Evolutionary conservation across 2,113 vertebrate genomes (phyloP).

Genomic region (Pampusana beccarii): DNA sequence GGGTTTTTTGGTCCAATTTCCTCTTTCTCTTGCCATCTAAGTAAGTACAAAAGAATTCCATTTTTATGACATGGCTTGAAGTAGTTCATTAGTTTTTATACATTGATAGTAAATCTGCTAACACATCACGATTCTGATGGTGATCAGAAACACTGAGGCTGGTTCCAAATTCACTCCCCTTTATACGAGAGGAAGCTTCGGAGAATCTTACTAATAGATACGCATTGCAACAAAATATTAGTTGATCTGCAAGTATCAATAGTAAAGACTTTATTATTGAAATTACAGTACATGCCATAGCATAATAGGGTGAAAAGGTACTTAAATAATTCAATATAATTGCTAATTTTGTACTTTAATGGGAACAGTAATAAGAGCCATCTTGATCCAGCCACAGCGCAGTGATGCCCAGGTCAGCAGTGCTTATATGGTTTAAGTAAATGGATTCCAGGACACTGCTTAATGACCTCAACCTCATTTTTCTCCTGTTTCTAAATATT

Average conservation of each 20-base stretch:
- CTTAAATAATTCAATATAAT: background rate
- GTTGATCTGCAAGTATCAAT: background rate
- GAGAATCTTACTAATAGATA: background rate
- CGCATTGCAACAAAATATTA: background rate
- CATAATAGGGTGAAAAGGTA: background rate
- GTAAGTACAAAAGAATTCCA: constrained; percentile 6
- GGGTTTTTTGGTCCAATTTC: background rate
- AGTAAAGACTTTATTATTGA: background rate
- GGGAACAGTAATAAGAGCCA: background rate
- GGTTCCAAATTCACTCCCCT: background rate
- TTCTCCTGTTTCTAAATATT: background rate
- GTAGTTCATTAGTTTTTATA: constrained; percentile 10
- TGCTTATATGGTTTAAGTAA: background rate
- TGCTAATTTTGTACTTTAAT: background rate
- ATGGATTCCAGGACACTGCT: background rate
- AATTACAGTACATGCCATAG: background rate
- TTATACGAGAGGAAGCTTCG: background rate
- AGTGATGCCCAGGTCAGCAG: background rate
- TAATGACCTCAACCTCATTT: background rate
- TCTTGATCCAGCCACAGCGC: background rate
- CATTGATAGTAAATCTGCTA: background rate
- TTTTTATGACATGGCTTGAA: constrained; percentile 15
- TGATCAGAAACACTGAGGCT: background rate
- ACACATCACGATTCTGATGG: background rate
- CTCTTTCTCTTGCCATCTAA: background rate